These are phyloP conservation scores for Xiphophorus hellerii DNA, from an alignment of 2,113 vertebrate genomes.

Conservation along the genomic window DNA sequence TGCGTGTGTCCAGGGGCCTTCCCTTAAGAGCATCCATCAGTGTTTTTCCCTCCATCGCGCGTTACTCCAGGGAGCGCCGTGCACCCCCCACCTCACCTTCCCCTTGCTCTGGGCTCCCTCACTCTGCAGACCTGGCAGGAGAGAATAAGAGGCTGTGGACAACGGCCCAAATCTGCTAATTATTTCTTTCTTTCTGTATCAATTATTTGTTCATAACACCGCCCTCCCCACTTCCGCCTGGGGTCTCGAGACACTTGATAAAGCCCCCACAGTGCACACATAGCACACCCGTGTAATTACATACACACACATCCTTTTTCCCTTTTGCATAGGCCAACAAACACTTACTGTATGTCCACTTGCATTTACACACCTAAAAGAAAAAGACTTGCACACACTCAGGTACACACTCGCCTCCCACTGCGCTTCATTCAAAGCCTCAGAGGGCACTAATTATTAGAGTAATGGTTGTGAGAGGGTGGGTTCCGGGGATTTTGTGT, in stretches of 20 bases:
- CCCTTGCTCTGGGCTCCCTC: slow-evolving; percentile 36
- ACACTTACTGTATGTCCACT: slow-evolving; percentile 33
- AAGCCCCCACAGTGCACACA: slow-evolving; percentile 58
- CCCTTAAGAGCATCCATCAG: slow-evolving; percentile 80
- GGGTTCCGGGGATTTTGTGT: slow-evolving; percentile 65
- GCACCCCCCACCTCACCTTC: slow-evolving; percentile 35
- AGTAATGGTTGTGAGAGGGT: slow-evolving; percentile 78
- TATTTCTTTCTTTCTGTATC: slow-evolving; percentile 84
- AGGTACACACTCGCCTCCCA: slow-evolving; percentile 60
- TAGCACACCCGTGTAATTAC: slow-evolving; percentile 36
- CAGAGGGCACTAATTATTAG: slow-evolving; percentile 84
- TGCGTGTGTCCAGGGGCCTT: slow-evolving; percentile 74
- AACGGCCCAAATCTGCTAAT: slow-evolving; percentile 81
- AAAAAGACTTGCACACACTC: slow-evolving; percentile 26
- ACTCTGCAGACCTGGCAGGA: slow-evolving; percentile 66
- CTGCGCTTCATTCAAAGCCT: slow-evolving; percentile 78
- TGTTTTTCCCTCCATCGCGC: slow-evolving; percentile 71
- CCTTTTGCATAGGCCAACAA: slow-evolving; percentile 14
- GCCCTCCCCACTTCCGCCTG: slow-evolving; percentile 61
- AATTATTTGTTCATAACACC: slow-evolving; percentile 82
- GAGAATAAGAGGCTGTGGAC: slow-evolving; percentile 72
- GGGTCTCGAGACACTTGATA: slow-evolving; percentile 80
- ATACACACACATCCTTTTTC: slow-evolving; percentile 15
- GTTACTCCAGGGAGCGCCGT: slow-evolving; percentile 65
- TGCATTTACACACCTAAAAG: slow-evolving; percentile 26